Evolutionary conservation across 2,113 vertebrate genomes (phyloP), one percentile per base, ranked within the genome.

Genomic region (Microcebus jonahi): DNA sequence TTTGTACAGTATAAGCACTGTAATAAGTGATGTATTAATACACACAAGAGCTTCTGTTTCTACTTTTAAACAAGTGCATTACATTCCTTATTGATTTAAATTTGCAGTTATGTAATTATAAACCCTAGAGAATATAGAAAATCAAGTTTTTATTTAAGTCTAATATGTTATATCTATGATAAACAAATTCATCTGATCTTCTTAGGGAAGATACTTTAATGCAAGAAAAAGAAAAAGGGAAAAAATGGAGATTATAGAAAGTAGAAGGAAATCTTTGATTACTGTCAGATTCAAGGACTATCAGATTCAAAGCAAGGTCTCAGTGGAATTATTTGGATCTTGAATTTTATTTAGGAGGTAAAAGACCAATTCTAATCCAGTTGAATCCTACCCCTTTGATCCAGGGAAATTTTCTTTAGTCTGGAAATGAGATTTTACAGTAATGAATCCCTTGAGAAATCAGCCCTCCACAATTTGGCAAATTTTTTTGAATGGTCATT

Each of bases 301-400:
- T 68, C 21, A 50, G 39, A 73, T 70, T 85, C 34, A 75, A 97
- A 68, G 76, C 83, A 91, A 73, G 31, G 27, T 95, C 92, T 94
- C 83, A 63, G 65, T 68, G 68, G 50, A 91, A 94, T 76, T 68
- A 68, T 27, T 71, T 91, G 31, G 20, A 21, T 87, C 87, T 96
- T 95, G 65, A 94, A 91, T 94, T 81, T 89, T 23, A 89, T 86
- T 94, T 94, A 82, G 85, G 90, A 95, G 75, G 42, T 70, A 95
- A 92, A 55, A 76, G 25, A 93, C 18, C 36, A 67, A 45, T 77
- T 95, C 86, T 67, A 82, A 42, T 55, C 55, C 15, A 84, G 34
- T 27, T 67, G 93, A 90, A 91, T 87, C n/a, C 61, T 70, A 71
- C 63, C 67, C 25, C 77, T 97, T 95, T 95, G 70, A 96, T 95